These are phyloP conservation scores for Takifugu ocellatus DNA, from an alignment of 2,797 vertebrate species.

Conservation along the genomic window DNA sequence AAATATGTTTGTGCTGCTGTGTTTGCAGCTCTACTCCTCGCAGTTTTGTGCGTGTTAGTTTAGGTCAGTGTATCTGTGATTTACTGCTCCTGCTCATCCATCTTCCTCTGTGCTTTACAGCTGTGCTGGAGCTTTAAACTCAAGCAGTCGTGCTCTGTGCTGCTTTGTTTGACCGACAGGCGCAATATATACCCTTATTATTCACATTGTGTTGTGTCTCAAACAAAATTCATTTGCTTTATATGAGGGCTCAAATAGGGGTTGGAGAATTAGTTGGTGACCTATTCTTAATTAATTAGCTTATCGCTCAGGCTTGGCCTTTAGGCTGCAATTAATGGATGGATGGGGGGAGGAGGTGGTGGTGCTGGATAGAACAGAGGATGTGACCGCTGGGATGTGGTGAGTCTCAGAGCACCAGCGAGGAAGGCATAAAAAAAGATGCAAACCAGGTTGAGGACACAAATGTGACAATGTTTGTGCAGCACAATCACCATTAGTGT, in stretches of 20 bases:
- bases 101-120: too few species aligned
- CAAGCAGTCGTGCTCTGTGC: too few species aligned
- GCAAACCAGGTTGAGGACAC: slow-evolving; percentile 3
- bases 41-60: too few species aligned
- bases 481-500: slow-evolving; percentile 18
- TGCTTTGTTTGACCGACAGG: too few species aligned
- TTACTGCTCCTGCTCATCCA: too few species aligned
- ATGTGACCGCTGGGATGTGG: slow-evolving; percentile 8
- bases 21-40: too few species aligned
- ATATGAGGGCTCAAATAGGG: slow-evolving; percentile 31
- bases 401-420: slow-evolving; percentile 7
- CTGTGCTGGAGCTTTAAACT: too few species aligned
- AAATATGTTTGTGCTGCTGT: too few species aligned
- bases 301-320: slow-evolving; percentile 52
- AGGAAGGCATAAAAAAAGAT: background rate
- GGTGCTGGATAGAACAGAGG: slow-evolving; percentile 4
- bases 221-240: slow-evolving; percentile 36
- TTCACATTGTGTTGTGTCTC: slow-evolving; percentile 10
- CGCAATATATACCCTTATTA: too few species aligned
- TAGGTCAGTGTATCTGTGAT: too few species aligned
- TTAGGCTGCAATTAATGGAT: slow-evolving; percentile 50
- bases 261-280: slow-evolving; percentile 36
- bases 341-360: background rate
- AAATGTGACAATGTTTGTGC: slow-evolving; percentile 24
- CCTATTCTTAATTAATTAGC: slow-evolving; percentile 63